A percentile compares a stretch with the other conserved stretches of the same genome.
These are phyloP conservation scores for Trinorchestia longiramus DNA, from an alignment of 1,140 invertebrate species.

Conservation along the genomic window DNA sequence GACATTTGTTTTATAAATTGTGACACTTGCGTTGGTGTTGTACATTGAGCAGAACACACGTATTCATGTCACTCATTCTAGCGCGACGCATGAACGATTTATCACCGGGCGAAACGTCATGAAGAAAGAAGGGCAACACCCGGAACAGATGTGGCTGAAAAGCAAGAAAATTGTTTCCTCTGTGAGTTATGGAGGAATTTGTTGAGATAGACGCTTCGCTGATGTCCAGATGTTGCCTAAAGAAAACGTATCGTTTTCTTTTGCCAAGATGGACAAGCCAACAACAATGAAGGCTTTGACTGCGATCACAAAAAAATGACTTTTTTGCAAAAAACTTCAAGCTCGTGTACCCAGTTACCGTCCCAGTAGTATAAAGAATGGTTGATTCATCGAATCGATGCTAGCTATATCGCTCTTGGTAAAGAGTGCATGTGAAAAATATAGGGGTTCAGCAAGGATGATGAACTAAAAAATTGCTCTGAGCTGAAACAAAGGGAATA, in stretches of 20 bases:
- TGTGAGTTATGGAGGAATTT: slow-evolving; percentile 8
- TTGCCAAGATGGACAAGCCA: not conserved
- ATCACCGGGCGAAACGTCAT: not conserved
- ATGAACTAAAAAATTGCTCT: no score
- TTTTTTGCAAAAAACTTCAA: not conserved
- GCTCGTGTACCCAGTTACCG: not conserved
- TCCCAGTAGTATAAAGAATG: not conserved
- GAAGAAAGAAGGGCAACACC: not conserved
- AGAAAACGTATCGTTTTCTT: slow-evolving; percentile 9
- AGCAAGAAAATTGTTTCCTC: slow-evolving; percentile 8
- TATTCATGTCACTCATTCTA: not conserved
- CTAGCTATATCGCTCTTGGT: no score
- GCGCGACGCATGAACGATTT: not conserved
- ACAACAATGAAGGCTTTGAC: slow-evolving; percentile 7
- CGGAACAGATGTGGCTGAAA: not conserved
- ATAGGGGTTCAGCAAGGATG: no score
- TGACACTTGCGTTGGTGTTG: not conserved
- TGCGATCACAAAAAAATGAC: not conserved
- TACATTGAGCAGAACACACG: not conserved
- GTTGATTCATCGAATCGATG: no score
- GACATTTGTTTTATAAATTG: not conserved
- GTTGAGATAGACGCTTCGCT: not conserved
- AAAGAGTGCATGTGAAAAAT: no score
- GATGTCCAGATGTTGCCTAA: slow-evolving; percentile 6
- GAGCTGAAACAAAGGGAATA: no score